Conservation (phyloP, 2,888 invertebrate species). For the Disparrhopalites patrizii region DNA sequence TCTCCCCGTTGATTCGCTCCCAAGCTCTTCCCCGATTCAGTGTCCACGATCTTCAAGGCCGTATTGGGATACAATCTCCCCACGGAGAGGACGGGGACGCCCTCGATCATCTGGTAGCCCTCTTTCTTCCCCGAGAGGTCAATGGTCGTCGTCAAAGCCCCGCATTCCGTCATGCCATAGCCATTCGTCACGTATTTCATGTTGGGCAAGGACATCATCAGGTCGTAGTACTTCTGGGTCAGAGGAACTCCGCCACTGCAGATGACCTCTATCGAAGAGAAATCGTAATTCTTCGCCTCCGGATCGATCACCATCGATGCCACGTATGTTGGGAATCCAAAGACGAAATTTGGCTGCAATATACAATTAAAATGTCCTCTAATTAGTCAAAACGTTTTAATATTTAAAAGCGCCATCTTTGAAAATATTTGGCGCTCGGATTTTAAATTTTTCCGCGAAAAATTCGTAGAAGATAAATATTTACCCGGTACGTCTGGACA, state of each 20-base stretch:
- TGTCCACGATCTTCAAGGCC: conserved; percentile 37
- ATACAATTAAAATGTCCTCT: conserved; percentile 27
- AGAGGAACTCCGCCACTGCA: conserved; percentile 43
- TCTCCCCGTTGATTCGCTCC: conserved; percentile 42
- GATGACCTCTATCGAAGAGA: conserved; percentile 35
- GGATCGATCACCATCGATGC: conserved; percentile 38
- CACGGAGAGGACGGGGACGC: conserved; percentile 23
- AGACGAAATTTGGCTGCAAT: conserved; percentile 37
- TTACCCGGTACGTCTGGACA: conserved; percentile 40
- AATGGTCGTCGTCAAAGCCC: conserved; percentile 43
- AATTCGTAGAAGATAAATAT: not conserved
- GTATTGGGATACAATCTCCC: conserved; percentile 42
- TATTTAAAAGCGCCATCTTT: too few species aligned
- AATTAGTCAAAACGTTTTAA: too few species aligned
- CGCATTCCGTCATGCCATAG: conserved; percentile 46
- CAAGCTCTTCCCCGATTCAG: conserved; percentile 38
- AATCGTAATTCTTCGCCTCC: conserved; percentile 39
- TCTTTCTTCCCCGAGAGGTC: conserved; percentile 36
- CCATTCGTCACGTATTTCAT: conserved; percentile 38
- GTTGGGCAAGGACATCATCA: conserved; percentile 38
- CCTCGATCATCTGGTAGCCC: conserved; percentile 21
- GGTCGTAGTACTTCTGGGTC: conserved; percentile 33
- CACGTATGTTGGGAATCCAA: conserved; percentile 45
- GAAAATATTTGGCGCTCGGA: not conserved
- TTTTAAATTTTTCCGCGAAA: not conserved